A percentile compares a stretch with the other conserved stretches of the same genome.
Conservation (phyloP, 2,888 invertebrate species). For the Xylophagus ater region DNA sequence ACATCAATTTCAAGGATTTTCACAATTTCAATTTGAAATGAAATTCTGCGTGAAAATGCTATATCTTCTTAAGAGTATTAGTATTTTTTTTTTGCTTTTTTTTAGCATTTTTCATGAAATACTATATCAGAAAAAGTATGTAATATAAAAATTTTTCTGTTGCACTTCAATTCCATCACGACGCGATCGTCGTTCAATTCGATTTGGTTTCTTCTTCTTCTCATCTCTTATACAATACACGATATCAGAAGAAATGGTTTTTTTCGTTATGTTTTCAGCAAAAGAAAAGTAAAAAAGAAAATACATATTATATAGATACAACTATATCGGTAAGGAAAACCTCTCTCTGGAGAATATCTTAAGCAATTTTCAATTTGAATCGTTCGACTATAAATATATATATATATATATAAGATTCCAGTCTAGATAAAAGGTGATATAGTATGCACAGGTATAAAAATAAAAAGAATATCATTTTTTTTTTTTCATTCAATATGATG, state of each 20-base stretch:
- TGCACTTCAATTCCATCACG: conserved; percentile 16
- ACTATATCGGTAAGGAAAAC: conserved; percentile 1
- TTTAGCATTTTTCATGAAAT: neutral
- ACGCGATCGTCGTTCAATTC: conserved; percentile 14
- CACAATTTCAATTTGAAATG: conserved; percentile 9
- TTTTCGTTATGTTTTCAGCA: neutral
- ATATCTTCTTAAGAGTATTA: too few species aligned
- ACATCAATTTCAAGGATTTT: conserved; percentile 2
- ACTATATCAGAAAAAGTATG: neutral
- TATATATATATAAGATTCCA: neutral
- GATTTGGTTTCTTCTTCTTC: conserved; percentile 10
- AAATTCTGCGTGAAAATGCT: conserved; percentile 12
- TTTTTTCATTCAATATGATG: too few species aligned
- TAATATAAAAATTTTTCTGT: conserved; percentile 4
- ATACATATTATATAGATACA: neutral
- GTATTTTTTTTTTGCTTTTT: too few species aligned
- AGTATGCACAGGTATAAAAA: neutral
- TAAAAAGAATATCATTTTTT: conserved; percentile 1
- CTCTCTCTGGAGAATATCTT: conserved; percentile 15
- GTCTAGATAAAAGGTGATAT: neutral
- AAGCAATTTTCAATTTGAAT: conserved; percentile 17
- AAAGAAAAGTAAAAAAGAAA: neutral
- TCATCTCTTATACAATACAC: neutral
- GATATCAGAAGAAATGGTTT: neutral
- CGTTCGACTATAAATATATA: conserved; percentile 6